Evolutionary conservation across 2,888 invertebrate species (phyloP).

Genomic region (Caenorhabditis sp.): DNA sequence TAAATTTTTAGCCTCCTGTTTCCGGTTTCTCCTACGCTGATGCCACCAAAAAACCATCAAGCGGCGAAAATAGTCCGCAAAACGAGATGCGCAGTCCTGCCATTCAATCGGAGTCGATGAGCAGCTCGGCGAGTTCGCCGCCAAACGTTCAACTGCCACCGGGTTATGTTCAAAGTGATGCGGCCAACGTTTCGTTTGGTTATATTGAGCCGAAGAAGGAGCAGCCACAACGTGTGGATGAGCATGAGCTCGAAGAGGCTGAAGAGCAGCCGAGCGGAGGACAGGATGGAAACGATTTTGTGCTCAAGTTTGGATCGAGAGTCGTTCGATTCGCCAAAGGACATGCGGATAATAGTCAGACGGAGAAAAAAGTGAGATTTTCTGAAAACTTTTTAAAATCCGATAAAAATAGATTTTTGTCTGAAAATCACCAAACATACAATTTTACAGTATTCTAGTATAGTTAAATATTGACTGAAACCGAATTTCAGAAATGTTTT

Average conservation of each 20-base stretch:
- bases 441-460: too few relatives aligned
- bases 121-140: not conserved
- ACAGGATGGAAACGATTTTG: not conserved
- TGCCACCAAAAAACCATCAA: conserved; percentile 43
- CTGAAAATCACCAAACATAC: too few relatives aligned
- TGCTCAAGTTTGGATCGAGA: not conserved
- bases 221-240: not conserved
- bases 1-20: too few relatives aligned
- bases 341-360: not conserved
- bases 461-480: too few relatives aligned
- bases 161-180: not conserved
- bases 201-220: not conserved
- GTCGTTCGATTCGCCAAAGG: conserved; percentile 1
- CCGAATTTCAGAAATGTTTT: too few relatives aligned
- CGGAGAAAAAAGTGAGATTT: not conserved
- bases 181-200: not conserved
- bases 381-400: not conserved
- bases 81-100: conserved; percentile 10
- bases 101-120: not conserved
- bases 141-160: not conserved
- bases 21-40: conserved; percentile 42
- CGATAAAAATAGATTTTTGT: too few relatives aligned
- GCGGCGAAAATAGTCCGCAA: conserved; percentile 27
- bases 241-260: not conserved
- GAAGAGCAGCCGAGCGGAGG: not conserved